Evolutionary conservation across 2,113 vertebrate species (phyloP), one percentile per base, ranked within the genome.

Genomic region (Telmatochromis brachygnathus): DNA sequence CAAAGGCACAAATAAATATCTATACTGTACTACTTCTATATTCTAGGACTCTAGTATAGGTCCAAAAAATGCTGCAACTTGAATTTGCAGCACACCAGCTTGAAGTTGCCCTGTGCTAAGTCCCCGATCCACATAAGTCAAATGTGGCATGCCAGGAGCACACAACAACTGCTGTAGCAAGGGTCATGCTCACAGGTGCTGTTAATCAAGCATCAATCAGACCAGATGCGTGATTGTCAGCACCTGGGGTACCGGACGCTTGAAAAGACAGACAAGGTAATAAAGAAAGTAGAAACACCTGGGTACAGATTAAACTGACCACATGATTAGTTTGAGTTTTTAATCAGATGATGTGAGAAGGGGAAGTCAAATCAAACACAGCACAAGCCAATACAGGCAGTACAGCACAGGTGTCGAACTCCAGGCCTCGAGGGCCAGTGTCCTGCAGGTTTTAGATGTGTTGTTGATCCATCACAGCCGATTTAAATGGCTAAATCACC

Each of bases 351-450:
- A 65, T 65, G 2, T 65, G 17, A 65, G 0, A 35, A 35, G 58
- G 30, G 30, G 9, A 62, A n/a, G 30, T 62, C 17, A 65, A 65
- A 65, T 35, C 30, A 35, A 35, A 65, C 30, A n/a, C 4, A 65
- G 60, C 17, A 35, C 6, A 62, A 7, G 17, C 17, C 58, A 35
- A 35, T 62, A 62, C 6, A n/a, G 58, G 2, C 9, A n/a, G 58
- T 62, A 35, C 58, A 62, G 30, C 12, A 56, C 54, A 56, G 55
- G 55, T 28, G 55, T 58, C 13, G 2, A 58, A 58, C 55, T 58
- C 1, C 0, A 58, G 55, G 55, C 55, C 13, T 58, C 23, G 4
- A 58, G 55, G 13, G 55, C 23, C 1, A 0, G 55, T 28, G 55
- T 28, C 23, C 23, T 58, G 3, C 23, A 58, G 55, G 13, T 58